A percentile compares a stretch with the other conserved stretches of the same genome.
phyloP scores from a whole-genome alignment of 1,140 invertebrate genomes.

The Saccostrea cuccullata region DNA sequence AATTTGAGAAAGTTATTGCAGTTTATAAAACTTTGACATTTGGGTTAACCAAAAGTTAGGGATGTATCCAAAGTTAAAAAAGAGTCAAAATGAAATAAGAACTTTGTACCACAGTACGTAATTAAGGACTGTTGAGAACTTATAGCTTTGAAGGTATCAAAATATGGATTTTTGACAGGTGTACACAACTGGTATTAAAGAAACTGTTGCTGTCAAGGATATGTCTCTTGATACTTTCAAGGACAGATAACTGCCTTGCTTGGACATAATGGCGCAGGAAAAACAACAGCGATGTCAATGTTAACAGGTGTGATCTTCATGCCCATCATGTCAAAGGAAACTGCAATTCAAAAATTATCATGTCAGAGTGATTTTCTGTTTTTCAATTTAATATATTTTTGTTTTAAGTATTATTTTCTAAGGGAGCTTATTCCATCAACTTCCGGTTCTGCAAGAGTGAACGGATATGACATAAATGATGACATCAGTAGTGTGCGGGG shows the following conservation, averaged over 20 bases:
- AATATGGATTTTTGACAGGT: conserved; percentile 40
- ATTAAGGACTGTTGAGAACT: too few relatives aligned
- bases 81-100: too few relatives aligned
- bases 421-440: conserved; percentile 86
- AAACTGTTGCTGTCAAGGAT: conserved; percentile 69
- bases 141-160: too few relatives aligned
- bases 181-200: conserved; percentile 45
- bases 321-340: background rate
- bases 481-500: conserved; percentile 81
- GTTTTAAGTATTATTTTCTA: background rate
- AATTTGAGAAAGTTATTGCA: too few relatives aligned
- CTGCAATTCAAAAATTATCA: too few relatives aligned
- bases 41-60: too few relatives aligned
- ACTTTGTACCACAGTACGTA: too few relatives aligned
- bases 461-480: conserved; percentile 83
- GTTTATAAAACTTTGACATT: too few relatives aligned
- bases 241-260: conserved; percentile 79
- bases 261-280: conserved; percentile 87
- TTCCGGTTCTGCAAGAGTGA: conserved; percentile 84
- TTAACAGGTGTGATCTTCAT: conserved; percentile 82
- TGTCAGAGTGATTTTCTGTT: background rate
- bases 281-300: conserved; percentile 82
- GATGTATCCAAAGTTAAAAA: too few relatives aligned
- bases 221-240: conserved; percentile 78
- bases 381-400: background rate